phyloP scores from a whole-genome alignment of 2,797 vertebrate genomes.

The Crenuchus spilurus region DNA sequence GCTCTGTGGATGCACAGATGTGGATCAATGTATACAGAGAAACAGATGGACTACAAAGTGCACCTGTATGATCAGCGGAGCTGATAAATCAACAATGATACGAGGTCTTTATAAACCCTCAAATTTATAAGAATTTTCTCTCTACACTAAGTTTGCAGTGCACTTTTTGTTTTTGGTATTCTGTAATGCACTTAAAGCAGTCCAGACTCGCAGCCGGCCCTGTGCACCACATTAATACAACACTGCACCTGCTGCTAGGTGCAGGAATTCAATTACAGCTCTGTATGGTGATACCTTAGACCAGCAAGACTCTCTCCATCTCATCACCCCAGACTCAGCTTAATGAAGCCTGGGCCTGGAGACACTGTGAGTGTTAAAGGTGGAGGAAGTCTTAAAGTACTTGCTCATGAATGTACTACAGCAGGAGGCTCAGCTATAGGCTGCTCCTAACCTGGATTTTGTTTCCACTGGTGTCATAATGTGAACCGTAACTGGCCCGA shows the following conservation, averaged over 20 bases:
- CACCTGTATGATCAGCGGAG: too few relatives aligned
- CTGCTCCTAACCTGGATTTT: not conserved
- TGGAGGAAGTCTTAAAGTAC: slow-evolving; percentile 35
- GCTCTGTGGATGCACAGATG: too few relatives aligned
- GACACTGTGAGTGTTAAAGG: slow-evolving; percentile 30
- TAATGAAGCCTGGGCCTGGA: slow-evolving; percentile 52
- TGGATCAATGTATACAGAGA: too few relatives aligned
- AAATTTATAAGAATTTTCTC: slow-evolving; percentile 11
- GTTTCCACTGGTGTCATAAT: not conserved
- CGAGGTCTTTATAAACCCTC: slow-evolving; percentile 19
- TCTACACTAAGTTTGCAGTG: slow-evolving; percentile 27
- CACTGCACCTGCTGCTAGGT: slow-evolving; percentile 50
- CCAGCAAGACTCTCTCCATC: slow-evolving; percentile 41
- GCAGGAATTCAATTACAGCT: slow-evolving; percentile 62
- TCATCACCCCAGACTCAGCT: slow-evolving; percentile 47
- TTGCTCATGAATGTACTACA: slow-evolving; percentile 13
- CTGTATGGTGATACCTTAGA: slow-evolving; percentile 38
- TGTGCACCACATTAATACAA: slow-evolving; percentile 54
- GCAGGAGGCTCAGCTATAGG: not conserved
- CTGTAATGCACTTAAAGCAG: slow-evolving; percentile 26
- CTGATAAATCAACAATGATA: too few relatives aligned
- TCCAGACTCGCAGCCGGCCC: slow-evolving; percentile 40
- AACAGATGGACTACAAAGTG: too few relatives aligned
- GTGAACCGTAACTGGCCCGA: not conserved
- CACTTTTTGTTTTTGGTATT: slow-evolving; percentile 41